Conservation (phyloP, 2,113 vertebrate genomes). For the Melanotaenia duboulayi region DNA sequence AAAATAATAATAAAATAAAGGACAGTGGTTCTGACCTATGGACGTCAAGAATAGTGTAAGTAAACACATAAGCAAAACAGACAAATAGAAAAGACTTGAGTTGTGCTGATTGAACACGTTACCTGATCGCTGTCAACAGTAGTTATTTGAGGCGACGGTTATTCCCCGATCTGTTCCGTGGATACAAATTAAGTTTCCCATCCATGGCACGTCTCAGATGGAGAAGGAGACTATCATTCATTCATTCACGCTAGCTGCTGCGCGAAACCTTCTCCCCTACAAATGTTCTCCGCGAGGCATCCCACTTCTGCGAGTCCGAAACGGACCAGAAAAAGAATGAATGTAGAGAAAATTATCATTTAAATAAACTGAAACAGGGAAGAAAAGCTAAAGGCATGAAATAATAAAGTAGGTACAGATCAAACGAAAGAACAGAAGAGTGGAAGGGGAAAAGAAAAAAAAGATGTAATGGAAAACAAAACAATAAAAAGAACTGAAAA, state of each 20-base stretch:
- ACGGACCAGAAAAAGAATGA: conserved; percentile 15
- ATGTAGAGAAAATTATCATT: conserved; percentile 12
- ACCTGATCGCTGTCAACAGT: conserved; percentile 86
- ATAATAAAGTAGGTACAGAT: conserved; percentile 64
- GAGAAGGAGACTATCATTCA: conserved; percentile 74
- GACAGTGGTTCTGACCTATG: conserved; percentile 1
- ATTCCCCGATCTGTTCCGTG: conserved; percentile 81
- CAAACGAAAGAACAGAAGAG: conserved; percentile 47
- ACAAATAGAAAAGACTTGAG: conserved; percentile 5
- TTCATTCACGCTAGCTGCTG: conserved; percentile 70
- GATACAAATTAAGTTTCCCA: conserved; percentile 86
- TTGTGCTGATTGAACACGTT: conserved; percentile 33
- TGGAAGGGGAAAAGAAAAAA: conserved; percentile 12
- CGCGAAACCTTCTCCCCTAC: conserved; percentile 70
- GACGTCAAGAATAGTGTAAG: conserved; percentile 3
- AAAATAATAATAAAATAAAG: too few relatives aligned
- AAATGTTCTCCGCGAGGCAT: conserved; percentile 73
- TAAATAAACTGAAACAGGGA: conserved; percentile 28
- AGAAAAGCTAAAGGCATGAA: conserved; percentile 42
- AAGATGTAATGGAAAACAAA: not conserved
- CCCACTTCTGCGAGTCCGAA: conserved; percentile 68
- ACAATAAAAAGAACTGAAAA: conserved; percentile 3
- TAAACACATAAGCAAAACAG: conserved; percentile 1
- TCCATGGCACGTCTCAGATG: conserved; percentile 84
- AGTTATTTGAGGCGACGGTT: conserved; percentile 82